These are phyloP conservation scores for Meghimatium bilineatum DNA, from an alignment of 2,888 invertebrate species.

Conservation along the genomic window DNA sequence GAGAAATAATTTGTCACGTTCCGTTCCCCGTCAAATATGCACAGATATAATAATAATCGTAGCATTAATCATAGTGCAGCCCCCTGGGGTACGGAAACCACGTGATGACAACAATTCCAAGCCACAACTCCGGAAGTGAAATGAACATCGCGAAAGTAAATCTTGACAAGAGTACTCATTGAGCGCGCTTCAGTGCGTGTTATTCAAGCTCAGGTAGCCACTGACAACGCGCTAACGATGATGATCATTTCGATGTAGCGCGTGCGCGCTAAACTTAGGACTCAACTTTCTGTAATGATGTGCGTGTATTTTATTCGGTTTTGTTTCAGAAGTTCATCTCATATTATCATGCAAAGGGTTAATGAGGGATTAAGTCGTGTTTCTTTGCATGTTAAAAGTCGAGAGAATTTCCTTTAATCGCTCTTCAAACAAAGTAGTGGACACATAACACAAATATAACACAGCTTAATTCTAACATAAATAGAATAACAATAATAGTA, in stretches of 20 bases:
- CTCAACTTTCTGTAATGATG: not conserved
- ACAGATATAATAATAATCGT: not conserved
- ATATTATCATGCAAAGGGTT: not conserved
- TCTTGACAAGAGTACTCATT: not conserved
- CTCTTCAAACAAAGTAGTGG: not conserved
- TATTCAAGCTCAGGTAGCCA: constrained; percentile 12
- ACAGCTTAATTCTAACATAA: too few species aligned
- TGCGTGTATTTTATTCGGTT: too few species aligned
- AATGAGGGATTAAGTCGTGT: not conserved
- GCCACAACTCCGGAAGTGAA: not conserved
- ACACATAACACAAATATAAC: not conserved
- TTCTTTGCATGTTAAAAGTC: not conserved
- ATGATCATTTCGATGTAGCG: not conserved
- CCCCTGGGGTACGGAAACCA: not conserved
- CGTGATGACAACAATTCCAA: not conserved
- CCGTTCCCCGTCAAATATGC: too few species aligned
- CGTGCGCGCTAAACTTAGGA: not conserved
- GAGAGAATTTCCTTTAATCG: not conserved
- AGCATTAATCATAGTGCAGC: not conserved
- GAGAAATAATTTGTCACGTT: not conserved
- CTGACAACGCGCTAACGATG: not conserved
- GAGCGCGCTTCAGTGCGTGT: not conserved
- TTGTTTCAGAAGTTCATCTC: not conserved
- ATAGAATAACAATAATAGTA: not conserved
- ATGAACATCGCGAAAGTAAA: not conserved